These are phyloP conservation scores for Beroe forskalii DNA, from an alignment of 37 sponge, comb jelly and placozoan genomes.

Conservation along the genomic window DNA sequence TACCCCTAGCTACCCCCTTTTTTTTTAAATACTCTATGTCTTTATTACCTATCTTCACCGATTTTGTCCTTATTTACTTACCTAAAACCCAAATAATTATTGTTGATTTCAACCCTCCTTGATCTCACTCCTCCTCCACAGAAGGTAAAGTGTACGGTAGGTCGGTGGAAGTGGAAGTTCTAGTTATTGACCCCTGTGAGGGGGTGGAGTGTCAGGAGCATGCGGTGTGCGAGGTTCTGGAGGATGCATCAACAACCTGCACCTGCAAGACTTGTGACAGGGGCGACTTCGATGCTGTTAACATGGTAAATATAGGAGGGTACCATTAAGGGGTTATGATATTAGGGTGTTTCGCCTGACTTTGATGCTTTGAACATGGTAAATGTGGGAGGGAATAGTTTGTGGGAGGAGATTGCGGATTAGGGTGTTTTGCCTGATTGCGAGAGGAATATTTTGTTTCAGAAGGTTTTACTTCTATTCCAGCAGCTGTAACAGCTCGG, in stretches of 20 bases:
- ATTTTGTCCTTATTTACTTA: too few species aligned
- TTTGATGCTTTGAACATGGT: neutral
- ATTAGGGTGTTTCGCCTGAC: neutral
- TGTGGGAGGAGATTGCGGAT: too few species aligned
- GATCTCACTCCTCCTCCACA: neutral
- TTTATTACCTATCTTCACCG: too few species aligned
- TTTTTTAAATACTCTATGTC: too few species aligned
- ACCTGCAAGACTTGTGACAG: conserved; percentile 16
- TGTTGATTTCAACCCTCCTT: neutral
- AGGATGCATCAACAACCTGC: conserved; percentile 4
- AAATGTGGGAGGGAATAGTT: neutral
- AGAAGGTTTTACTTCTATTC: too few species aligned
- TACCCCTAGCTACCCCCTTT: too few species aligned
- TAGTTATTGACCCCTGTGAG: conserved; percentile 16
- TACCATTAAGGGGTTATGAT: too few species aligned
- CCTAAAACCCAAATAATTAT: neutral
- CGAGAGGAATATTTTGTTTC: too few species aligned
- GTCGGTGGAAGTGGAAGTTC: neutral
- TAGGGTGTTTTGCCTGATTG: too few species aligned
- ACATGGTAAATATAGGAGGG: neutral
- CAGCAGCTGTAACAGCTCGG: too few species aligned
- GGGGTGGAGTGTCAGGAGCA: conserved; percentile 51
- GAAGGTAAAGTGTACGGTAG: neutral
- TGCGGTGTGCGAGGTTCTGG: conserved; percentile 10
- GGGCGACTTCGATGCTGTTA: neutral